Evolutionary conservation across 2,797 vertebrate species (phyloP), one percentile per base, ranked within the genome.

Genomic region (Pseudotriccus pelzelni): DNA sequence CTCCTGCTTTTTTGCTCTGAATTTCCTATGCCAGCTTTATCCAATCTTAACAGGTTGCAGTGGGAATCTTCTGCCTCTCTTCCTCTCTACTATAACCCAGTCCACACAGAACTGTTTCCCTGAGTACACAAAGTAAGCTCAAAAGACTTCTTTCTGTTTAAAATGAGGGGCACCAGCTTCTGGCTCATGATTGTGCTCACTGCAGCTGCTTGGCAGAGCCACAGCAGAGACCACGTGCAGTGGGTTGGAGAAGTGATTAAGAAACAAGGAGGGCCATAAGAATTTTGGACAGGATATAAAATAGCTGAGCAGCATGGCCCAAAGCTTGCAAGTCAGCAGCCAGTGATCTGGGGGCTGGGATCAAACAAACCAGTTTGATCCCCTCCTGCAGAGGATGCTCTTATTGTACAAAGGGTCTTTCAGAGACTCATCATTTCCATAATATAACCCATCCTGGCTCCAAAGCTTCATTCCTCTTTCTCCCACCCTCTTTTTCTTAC

Each of bases 201-300:
- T 78, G 81, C 84, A 95, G 90, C 84, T 93, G 87, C 80, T 80
- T 92, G 87, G 90, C 92, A 95, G 43, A 87, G 36, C 36, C 82
- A 25, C 53, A 9, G 55, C 43, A 52, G 52, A 76, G 32, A 44
- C 0, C 3, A 20, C n/a, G 22, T 68, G 44, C 53, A 83, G n/a
- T 13, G 36, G 78, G 89, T 37, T 85, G 43, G 4, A 70, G 58
- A 68, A 84, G 30, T 0, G 11, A 59, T 87, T 56, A 74, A 68
- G 63, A 58, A 94, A 83, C 36, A 70, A 94, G 84, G 90, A 96
- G 81, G 34, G 50, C 64, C 87, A 78, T 43, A 77, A 87, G 50
- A 75, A 83, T 91, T 90, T 92, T 84, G 84, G 68, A 66, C 49
- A 80, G 87, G 62, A 34, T 83, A 12, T 23, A 72, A 67, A 92